Percentiles rank a stretch among this genome's conserved stretches.
phyloP scores from a whole-genome alignment of 2,888 invertebrate species.

The Agrotis exclamationis region DNA sequence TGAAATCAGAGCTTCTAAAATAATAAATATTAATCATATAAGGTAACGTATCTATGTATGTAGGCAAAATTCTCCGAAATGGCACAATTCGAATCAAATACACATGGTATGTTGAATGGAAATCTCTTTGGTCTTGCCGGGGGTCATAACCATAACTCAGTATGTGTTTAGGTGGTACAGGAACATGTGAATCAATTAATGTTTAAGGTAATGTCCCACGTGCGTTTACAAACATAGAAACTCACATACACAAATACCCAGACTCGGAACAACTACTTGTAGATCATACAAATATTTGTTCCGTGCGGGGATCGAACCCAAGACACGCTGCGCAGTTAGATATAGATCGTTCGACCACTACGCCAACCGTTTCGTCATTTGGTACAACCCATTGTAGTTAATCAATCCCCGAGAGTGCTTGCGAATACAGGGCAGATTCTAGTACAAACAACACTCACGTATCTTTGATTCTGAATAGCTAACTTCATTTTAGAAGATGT shows the following conservation, averaged over 20 bases:
- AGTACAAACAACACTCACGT: neutral
- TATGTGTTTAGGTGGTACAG: neutral
- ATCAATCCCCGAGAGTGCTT: neutral
- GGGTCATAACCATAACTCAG: slow-evolving; percentile 10
- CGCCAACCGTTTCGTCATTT: too few relatives aligned
- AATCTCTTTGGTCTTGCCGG: slow-evolving; percentile 15
- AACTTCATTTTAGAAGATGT: too few relatives aligned
- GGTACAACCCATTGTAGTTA: neutral
- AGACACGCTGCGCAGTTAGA: too few relatives aligned
- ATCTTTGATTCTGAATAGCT: too few relatives aligned
- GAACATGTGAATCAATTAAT: neutral
- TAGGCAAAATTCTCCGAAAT: slow-evolving; percentile 23
- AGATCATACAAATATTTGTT: too few relatives aligned
- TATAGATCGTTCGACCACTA: too few relatives aligned
- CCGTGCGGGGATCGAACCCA: too few relatives aligned
- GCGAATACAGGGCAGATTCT: neutral
- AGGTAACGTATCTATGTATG: slow-evolving; percentile 8
- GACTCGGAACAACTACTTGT: too few relatives aligned
- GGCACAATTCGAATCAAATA: slow-evolving; percentile 21
- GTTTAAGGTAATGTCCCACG: neutral
- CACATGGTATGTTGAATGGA: slow-evolving; percentile 3
- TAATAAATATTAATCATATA: slow-evolving; percentile 1
- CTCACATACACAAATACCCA: too few relatives aligned
- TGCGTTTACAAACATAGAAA: too few relatives aligned
- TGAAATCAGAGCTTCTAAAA: slow-evolving; percentile 3